Conservation (phyloP, 2,797 vertebrate species). For the Periparus ater region DNA sequence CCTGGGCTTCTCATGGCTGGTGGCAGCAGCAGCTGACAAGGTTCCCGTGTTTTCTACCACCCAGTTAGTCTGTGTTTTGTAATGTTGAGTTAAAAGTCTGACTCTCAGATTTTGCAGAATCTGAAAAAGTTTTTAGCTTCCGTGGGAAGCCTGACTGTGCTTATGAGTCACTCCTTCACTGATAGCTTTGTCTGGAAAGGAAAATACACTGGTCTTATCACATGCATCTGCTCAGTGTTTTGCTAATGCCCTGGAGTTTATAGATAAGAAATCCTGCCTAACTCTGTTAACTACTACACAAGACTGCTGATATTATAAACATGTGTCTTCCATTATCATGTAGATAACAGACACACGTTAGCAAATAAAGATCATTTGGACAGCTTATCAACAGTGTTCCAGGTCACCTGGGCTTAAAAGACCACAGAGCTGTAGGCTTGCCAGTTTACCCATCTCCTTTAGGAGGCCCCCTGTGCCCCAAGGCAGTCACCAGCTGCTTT, state of each 20-base stretch:
- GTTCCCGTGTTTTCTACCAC: background rate
- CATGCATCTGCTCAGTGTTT: background rate
- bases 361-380: background rate
- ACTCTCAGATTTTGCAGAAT: background rate
- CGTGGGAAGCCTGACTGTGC: background rate
- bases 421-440: background rate
- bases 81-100: background rate
- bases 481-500: slow-evolving; percentile 34
- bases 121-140: background rate
- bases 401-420: slow-evolving; percentile 3
- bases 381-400: background rate
- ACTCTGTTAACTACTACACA: background rate
- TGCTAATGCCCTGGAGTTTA: slow-evolving; percentile 3
- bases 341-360: background rate
- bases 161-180: background rate
- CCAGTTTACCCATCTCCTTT: background rate
- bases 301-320: background rate
- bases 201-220: background rate
- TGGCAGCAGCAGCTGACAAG: background rate
- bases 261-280: slow-evolving; percentile 21
- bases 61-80: background rate
- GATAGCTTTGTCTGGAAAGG: background rate
- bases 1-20: background rate
- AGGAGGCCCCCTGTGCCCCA: background rate
- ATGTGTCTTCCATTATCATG: background rate